Conservation (phyloP, 2,113 vertebrate species). For the Ramphastos sulfuratus region DNA sequence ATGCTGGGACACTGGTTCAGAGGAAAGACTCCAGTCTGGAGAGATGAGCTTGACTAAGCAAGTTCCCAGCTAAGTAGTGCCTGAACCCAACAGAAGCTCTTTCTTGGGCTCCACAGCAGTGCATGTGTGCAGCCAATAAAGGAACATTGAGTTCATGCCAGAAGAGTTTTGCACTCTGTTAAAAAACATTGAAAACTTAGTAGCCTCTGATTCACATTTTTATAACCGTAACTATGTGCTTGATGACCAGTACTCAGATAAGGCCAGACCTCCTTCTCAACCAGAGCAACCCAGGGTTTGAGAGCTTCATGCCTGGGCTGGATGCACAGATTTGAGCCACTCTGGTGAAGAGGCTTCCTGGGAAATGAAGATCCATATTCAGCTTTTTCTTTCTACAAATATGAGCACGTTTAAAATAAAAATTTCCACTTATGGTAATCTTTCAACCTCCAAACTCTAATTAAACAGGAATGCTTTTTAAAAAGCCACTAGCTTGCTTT, state of each 20-base stretch:
- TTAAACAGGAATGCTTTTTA: not conserved
- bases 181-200: not conserved
- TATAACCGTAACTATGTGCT: not conserved
- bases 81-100: accelerated
- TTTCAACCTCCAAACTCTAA: not conserved
- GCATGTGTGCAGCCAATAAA: not conserved
- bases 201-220: not conserved
- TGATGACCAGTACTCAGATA: accelerated
- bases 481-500: not conserved
- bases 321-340: not conserved
- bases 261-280: not conserved
- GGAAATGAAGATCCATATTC: not conserved
- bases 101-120: accelerated
- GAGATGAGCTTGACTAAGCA: not conserved
- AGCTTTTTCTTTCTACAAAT: not conserved
- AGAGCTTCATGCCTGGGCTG: not conserved
- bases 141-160: not conserved
- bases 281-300: not conserved
- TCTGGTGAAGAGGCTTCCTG: not conserved
- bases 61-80: not conserved
- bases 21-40: not conserved
- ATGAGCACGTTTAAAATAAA: not conserved
- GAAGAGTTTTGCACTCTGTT: not conserved
- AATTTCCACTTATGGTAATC: not conserved
- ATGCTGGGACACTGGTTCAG: not conserved